These are phyloP conservation scores for Xiphias gladius DNA, from an alignment of 2,113 vertebrate species.

Conservation along the genomic window DNA sequence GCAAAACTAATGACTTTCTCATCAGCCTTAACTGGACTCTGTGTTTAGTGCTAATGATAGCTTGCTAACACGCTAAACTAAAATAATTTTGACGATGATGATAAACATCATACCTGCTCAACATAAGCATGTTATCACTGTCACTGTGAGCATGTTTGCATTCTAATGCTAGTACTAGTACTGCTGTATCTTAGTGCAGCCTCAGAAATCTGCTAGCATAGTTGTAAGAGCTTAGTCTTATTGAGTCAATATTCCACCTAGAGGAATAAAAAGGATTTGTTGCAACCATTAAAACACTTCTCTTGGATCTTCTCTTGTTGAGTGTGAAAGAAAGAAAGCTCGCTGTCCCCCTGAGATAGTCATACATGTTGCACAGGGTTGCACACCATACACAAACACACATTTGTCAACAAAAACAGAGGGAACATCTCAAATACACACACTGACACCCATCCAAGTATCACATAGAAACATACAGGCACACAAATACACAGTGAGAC, in stretches of 20 bases:
- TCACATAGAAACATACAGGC: conserved; percentile 14
- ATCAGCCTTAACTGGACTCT: neutral
- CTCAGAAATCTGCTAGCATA: conserved; percentile 18
- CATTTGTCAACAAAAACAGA: conserved; percentile 35
- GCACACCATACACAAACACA: conserved; percentile 42
- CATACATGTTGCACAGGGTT: conserved; percentile 67
- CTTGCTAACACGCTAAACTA: neutral
- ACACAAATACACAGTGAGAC: conserved; percentile 10
- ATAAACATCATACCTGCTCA: neutral
- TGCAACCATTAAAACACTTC: conserved; percentile 48
- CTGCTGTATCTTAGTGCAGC: neutral
- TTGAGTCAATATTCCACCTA: conserved; percentile 16
- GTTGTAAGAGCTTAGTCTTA: conserved; percentile 8
- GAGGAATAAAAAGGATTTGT: conserved; percentile 35
- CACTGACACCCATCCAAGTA: conserved; percentile 15
- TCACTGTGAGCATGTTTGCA: neutral
- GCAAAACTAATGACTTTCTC: neutral
- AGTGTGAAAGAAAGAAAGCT: conserved; percentile 60
- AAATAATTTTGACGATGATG: neutral
- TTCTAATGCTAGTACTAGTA: neutral
- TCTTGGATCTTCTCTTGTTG: conserved; percentile 47
- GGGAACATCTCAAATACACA: conserved; percentile 23
- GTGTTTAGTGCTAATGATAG: neutral
- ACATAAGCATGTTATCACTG: neutral
- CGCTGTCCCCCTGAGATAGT: conserved; percentile 70